phyloP scores from a whole-genome alignment of 2,797 vertebrate species.

The Oreortyx pictus region DNA sequence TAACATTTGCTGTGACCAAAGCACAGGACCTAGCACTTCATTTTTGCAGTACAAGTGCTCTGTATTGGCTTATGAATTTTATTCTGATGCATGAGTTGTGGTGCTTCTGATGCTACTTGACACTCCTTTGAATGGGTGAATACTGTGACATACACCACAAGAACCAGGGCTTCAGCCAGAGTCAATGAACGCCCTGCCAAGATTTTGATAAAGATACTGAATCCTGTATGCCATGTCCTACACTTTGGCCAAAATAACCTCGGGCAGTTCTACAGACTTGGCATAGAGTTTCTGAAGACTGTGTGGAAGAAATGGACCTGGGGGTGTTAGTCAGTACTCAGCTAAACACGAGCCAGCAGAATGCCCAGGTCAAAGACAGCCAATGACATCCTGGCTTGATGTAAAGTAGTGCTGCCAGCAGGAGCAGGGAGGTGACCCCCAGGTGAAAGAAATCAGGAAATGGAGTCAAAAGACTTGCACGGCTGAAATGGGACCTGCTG shows the following conservation, averaged over 20 bases:
- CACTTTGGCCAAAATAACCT: background rate
- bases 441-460: too few species aligned
- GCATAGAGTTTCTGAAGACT: background rate
- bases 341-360: too few species aligned
- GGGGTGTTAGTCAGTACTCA: background rate
- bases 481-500: too few species aligned
- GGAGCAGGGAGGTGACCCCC: too few species aligned
- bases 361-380: too few species aligned
- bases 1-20: too few species aligned
- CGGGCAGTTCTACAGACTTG: background rate
- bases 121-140: background rate
- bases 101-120: background rate
- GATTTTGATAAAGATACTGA: background rate
- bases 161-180: background rate
- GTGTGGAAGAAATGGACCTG: background rate
- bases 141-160: background rate
- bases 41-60: background rate
- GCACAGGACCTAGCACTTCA: background rate
- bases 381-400: too few species aligned
- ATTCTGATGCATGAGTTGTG: background rate
- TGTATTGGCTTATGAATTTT: background rate
- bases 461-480: too few species aligned
- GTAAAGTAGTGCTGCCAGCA: too few species aligned
- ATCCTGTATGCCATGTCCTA: background rate
- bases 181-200: fast-evolving